phyloP scores from a whole-genome alignment of 2,888 invertebrate genomes.

The Ernsta delagoae region DNA sequence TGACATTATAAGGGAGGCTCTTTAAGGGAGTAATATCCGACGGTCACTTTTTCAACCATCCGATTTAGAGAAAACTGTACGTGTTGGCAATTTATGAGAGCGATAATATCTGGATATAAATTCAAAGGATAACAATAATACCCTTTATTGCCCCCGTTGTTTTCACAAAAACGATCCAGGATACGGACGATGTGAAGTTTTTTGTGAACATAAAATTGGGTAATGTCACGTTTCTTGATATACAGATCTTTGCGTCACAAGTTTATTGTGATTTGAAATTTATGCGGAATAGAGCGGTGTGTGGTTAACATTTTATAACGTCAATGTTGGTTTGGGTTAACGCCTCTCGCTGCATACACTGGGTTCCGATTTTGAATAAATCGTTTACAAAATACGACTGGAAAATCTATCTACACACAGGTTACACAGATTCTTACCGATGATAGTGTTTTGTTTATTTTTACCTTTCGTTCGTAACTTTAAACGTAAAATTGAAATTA shows the following conservation, averaged over 20 bases:
- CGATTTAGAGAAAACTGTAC: conserved; percentile 71
- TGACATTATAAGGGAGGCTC: conserved; percentile 12
- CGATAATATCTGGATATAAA: conserved; percentile 83
- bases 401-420: no score
- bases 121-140: conserved; percentile 84
- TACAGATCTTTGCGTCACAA: conserved; percentile 66
- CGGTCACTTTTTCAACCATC: conserved; percentile 72
- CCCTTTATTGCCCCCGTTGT: conserved; percentile 81
- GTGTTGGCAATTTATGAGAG: conserved; percentile 77
- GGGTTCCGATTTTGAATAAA: no score
- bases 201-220: conserved; percentile 74
- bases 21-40: conserved; percentile 50
- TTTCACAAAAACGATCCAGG: conserved; percentile 79
- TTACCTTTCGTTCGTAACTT: no score
- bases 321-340: conserved; percentile 20
- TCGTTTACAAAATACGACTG: no score
- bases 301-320: conserved; percentile 21
- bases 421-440: no score
- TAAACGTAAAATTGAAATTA: no score
- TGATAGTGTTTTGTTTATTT: no score
- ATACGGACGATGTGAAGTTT: conserved; percentile 68
- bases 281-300: conserved; percentile 52
- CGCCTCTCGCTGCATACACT: background rate
- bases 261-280: conserved; percentile 58
- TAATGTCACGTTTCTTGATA: conserved; percentile 72